Evolutionary conservation across 2,797 vertebrate genomes (phyloP).

Genomic region (Arctocebus calabarensis): DNA sequence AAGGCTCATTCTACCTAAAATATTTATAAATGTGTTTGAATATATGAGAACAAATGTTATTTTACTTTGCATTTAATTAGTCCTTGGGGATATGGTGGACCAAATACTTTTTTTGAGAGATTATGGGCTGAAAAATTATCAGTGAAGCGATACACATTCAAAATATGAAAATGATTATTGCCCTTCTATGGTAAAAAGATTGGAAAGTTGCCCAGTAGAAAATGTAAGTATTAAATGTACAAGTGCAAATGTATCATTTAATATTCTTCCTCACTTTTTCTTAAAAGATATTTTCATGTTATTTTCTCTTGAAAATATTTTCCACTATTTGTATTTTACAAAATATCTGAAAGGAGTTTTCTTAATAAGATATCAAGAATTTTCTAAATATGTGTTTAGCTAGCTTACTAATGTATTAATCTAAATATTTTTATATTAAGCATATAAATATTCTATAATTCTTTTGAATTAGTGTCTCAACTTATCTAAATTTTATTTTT

Average conservation of each 20-base stretch:
- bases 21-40: background rate
- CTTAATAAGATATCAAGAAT: background rate
- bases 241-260: background rate
- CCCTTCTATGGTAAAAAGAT: slow-evolving; percentile 7
- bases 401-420: background rate
- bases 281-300: background rate
- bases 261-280: background rate
- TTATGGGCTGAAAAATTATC: slow-evolving; percentile 55
- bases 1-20: background rate
- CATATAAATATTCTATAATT: background rate
- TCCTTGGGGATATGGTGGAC: background rate
- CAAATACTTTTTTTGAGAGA: background rate
- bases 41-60: slow-evolving; percentile 47
- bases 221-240: background rate
- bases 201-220: slow-evolving; percentile 41
- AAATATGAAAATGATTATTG: slow-evolving; percentile 67
- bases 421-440: background rate
- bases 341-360: background rate
- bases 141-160: slow-evolving; percentile 60
- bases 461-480: background rate
- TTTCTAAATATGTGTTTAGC: background rate
- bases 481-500: background rate
- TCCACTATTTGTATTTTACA: background rate
- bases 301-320: slow-evolving; percentile 11
- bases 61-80: slow-evolving; percentile 73